Evolutionary conservation across 53 echinoderm and acorn worm species (phyloP), one percentile per base, ranked within the genome.

Genomic region (Henricia sp.): DNA sequence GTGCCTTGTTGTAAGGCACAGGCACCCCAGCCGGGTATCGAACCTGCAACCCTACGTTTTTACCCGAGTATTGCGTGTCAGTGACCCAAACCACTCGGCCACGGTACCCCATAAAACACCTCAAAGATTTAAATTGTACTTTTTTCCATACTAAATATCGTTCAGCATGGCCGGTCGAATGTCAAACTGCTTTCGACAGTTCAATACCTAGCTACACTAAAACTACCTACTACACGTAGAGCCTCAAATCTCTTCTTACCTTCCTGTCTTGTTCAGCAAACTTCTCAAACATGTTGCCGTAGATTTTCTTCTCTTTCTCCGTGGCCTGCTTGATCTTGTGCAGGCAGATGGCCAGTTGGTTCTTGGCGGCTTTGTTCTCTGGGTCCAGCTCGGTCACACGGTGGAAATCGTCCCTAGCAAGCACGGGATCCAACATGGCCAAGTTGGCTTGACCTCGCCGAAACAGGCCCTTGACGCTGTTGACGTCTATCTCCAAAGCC

Each of bases 301-400:
- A 96, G 42, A 94, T 70, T 60, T 67, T 84, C 74, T 91, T 96
- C 51, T 96, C 96, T 50, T 88, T 94, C 27, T 87, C 53, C 12
- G 35, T 80, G 33, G 87, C 71, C 42, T 91, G 78, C 73, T 96
- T 96, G 50, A 96, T 87, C 83, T 94, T 89, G 44, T 93, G 93
- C 35, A 68, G 85, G 66, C 91, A 89, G 13, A 96, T 54, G 0
- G 89, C 40, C 33, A 96, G 52, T 66, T 96, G 92, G 67, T 96
- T 93, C 87, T 90, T 91, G 34, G 96, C 96, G 4, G 96, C 96
- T 68, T 96, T 96, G 87, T 96, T 96, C 12, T 82, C 77, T 8
- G 96, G 92, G 8, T 91, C 92, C 26, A 93, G 75, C 43, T 94
- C 89, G n/a, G 91, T 66, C 2, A 90, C 96, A 28, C 82, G 84